These are phyloP conservation scores for Alloscopus bannaensis DNA, from an alignment of 2,888 invertebrate genomes.

Conservation along the genomic window DNA sequence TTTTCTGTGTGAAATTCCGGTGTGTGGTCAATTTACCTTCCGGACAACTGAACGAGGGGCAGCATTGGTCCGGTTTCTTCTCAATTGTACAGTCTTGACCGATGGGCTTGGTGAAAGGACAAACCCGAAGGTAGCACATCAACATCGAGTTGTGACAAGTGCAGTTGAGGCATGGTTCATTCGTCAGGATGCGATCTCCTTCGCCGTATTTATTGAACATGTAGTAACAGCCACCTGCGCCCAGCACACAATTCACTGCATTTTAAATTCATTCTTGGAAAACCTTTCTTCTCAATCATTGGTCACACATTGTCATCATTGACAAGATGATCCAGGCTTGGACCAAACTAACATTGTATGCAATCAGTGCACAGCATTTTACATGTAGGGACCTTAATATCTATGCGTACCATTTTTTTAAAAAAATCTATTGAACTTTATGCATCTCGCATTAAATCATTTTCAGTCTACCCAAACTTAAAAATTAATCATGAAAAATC, in stretches of 20 bases:
- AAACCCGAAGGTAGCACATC: conserved; percentile 95
- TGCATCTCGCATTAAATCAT: too few relatives aligned
- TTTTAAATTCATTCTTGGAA: not conserved
- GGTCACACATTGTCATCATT: not conserved
- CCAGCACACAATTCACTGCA: not conserved
- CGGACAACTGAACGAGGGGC: conserved; percentile 94
- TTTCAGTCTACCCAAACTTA: too few relatives aligned
- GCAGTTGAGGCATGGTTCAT: conserved; percentile 96
- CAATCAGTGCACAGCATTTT: too few relatives aligned
- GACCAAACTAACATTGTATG: not conserved
- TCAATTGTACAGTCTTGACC: conserved; percentile 94
- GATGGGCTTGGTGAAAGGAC: conserved; percentile 94
- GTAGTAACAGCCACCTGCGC: conserved; percentile 87
- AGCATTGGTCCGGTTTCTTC: conserved; percentile 93
- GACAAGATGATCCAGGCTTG: not conserved
- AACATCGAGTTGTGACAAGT: conserved; percentile 96
- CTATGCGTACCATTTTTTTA: not conserved
- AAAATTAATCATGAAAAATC: too few relatives aligned
- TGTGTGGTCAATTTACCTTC: conserved; percentile 83
- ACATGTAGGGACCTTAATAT: not conserved
- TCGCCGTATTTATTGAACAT: conserved; percentile 95
- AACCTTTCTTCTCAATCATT: not conserved
- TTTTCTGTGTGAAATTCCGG: conserved; percentile 11
- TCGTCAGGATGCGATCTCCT: conserved; percentile 94
- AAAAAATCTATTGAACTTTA: conserved; percentile 5